Base-by-base conservation (phyloP, 2,113 vertebrate genomes). In the Penelope pileata region DNA sequence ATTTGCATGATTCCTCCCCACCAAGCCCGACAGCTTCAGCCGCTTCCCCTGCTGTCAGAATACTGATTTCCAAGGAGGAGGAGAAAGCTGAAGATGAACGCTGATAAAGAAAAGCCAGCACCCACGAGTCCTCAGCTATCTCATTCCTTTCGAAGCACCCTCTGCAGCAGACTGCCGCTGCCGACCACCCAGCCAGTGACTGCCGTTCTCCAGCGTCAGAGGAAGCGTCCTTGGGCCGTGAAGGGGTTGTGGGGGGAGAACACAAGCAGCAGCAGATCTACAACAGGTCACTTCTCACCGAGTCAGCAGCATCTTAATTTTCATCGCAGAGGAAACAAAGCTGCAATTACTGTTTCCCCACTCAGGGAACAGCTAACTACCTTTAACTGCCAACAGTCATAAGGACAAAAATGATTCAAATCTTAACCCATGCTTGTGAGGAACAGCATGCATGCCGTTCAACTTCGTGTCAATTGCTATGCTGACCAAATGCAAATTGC, bases 251-350 rank as follows among this genome's bases (percentile, higher is more conserved):
- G 36, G 16, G 36, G 16, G 26, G 30, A 83, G 16, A 76, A 26
- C 16, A 38, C 5, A 59, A 64, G 24, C 11, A 88, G 51, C 60
- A 78, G 13, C 27, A 45, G 4, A 43, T 27, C 42, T 48, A 38
- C 17, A 32, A 7, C 0, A 16, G 16, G 16, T 7, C 53, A 34
- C 6, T 24, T 29, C 19, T 50, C 43, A 50, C 21, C 0, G 1
- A 24, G 36, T 27, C 50, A 76, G 63, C 50, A 64, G 38, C 69
- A 59, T 19, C 63, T 69, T 34, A 24, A 17, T 11, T 72, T 38
- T 34, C 34, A 18, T 16, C 40, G 24, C 38, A 26, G 16, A 62
- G 36, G 16, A 38, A 85, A 45, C 34, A 38, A 63, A 45, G 75
- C 69, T 81, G 63, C 68, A 68, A 17, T 59, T 47, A 58, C 29